Base-by-base conservation (phyloP, 2,888 invertebrate species). In the Koerneria pararmatus region DNA sequence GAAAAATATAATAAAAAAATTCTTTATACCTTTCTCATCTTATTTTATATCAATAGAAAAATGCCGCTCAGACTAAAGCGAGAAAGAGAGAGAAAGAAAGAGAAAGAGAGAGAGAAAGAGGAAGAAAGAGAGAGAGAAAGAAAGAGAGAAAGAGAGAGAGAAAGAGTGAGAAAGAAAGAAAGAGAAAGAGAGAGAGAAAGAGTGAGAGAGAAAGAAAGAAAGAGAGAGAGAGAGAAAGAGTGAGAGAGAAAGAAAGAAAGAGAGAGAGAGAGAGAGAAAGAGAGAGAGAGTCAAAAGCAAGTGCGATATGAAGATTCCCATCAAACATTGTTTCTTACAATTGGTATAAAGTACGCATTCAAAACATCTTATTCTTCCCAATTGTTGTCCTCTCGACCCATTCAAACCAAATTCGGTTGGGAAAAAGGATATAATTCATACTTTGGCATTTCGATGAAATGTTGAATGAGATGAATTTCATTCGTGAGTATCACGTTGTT, bases 141-240 rank as follows among this genome's bases (percentile, higher is more conserved):
- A 46, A 58, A 59, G 37, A 31, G 46, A 8, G n/a, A 27, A 56
- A 37, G 31, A 19, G 49, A 19, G 31, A 35, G 8, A 35, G 22
- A 56, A 32, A 34, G 32, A 31, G 46, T 29, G 0, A 1, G 59
- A 24, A n/a, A 31, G 29, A 22, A 27, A 35, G 27, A 5, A 5
- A 34, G 19, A 32, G 35, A 19, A 32, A 57, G 22, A 37, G 22
- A 57, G 57, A 48, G 37, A 35, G 31, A 22, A 5, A 22, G 22
- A 1, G 48, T 31, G 35, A 46, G 49, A 60, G 32, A 46, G 60
- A 35, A 48, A 48, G 60, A 34, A 19, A 60, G 29, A 24, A 59
- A 24, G 59, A n/a, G 5, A 37, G 46, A 41, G 46, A 15, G 46
- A 41, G 46, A n/a, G 46, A 41, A 41, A 41, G n/a, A n/a, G 46